Conservation (phyloP, 1,140 invertebrate genomes). For the Brachionus plicatilis region DNA sequence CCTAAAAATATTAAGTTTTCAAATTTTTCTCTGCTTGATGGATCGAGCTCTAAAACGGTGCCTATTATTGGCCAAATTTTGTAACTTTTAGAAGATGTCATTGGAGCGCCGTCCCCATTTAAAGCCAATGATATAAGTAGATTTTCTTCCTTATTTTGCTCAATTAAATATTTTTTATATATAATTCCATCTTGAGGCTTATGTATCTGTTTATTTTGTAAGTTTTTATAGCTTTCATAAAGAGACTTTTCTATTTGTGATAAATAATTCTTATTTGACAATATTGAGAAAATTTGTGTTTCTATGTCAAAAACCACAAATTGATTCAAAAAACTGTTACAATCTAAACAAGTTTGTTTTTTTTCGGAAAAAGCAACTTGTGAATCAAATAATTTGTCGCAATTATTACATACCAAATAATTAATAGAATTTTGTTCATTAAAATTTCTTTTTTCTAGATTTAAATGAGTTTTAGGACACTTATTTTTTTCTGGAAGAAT, state of each 20-base stretch:
- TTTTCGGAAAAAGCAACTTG: background rate
- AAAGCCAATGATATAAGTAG: background rate
- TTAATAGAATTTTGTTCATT: background rate
- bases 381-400: background rate
- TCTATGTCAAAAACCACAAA: background rate
- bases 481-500: background rate
- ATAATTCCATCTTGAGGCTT: background rate
- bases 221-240: background rate
- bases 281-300: background rate
- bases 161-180: background rate
- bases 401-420: background rate
- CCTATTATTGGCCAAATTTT: background rate
- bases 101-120: background rate
- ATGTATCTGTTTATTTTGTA: background rate
- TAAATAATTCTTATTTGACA: too few species aligned
- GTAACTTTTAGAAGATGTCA: background rate
- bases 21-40: background rate
- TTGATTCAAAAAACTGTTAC: background rate
- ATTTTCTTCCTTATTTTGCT: background rate
- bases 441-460: background rate
- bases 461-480: background rate
- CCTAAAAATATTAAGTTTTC: background rate
- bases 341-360: background rate
- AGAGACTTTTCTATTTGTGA: background rate
- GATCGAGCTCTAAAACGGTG: background rate